These are phyloP conservation scores for Mizuhopecten yessoensis DNA, from an alignment of 1,140 invertebrate genomes.

Conservation along the genomic window DNA sequence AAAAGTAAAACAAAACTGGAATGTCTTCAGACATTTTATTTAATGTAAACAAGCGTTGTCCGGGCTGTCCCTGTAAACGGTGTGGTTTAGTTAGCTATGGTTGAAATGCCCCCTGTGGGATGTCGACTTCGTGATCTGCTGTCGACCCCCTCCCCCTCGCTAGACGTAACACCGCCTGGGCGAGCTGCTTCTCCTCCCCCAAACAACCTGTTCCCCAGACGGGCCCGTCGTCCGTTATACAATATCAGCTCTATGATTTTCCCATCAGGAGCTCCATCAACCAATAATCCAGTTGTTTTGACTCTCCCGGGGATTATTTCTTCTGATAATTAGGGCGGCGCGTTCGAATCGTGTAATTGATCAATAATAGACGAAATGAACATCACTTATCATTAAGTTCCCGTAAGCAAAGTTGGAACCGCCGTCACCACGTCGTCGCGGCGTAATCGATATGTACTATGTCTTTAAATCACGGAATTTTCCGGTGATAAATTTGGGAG, in stretches of 20 bases:
- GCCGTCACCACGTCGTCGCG: background rate
- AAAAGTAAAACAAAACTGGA: too few relatives aligned
- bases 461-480: constrained; percentile 11
- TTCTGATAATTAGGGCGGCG: constrained; percentile 20
- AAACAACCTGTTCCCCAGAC: constrained; percentile 17
- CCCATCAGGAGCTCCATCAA: background rate
- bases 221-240: background rate
- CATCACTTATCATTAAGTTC: constrained; percentile 1
- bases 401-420: constrained; percentile 37
- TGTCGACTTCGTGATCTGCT: background rate
- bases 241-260: background rate
- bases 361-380: background rate
- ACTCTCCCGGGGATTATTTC: constrained; percentile 6
- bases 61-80: background rate
- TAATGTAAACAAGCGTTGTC: too few relatives aligned
- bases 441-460: background rate
- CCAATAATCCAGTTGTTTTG: constrained; percentile 23
- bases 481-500: background rate
- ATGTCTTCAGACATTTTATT: too few relatives aligned
- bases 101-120: constrained; percentile 1
- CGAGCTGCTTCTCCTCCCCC: background rate
- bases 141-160: background rate
- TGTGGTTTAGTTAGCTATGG: background rate
- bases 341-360: background rate
- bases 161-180: constrained; percentile 12